Evolutionary conservation across 2,113 vertebrate genomes (phyloP), one percentile per base, ranked within the genome.

Genomic region (Oreochromis tanganicae): DNA sequence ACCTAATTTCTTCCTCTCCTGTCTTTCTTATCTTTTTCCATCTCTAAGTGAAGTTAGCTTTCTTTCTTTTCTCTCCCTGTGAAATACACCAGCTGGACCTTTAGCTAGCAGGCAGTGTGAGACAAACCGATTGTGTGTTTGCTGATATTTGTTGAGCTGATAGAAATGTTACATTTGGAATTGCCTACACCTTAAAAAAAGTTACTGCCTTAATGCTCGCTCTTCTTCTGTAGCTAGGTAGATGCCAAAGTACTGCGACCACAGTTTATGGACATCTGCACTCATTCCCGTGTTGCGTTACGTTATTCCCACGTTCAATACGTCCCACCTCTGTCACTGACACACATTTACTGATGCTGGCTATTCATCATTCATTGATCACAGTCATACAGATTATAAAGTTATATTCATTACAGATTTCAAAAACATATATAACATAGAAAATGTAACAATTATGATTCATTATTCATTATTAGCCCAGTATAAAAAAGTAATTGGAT

Each of bases 91-190:
- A 56, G 54, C 54, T 12, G 54, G n/a, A 13, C 54, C 54, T 24
- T 24, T 56, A 56, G 54, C 54, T 13, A 24, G 10, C n/a, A 24
- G 54, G 54, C 54, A 56, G 54, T 56, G 3, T 56, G 54, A 24
- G 21, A 24, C 54, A 11, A 24, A 0, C 5, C 13, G 10, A 56
- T 12, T 12, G 54, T 24, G 54, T 12, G 10, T 55, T 55, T 55
- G 10, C 54, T 24, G n/a, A 21, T 55, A 55, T 21, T 55, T 55
- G n/a, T 55, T 24, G n/a, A 55, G 10, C 43, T 13, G 12, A 46
- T 46, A 46, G 5, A 14, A 46, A 46, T 1, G 5, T 46, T 46
- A 46, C 54, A 55, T 24, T 55, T 55, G 0, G n/a, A 55, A 21
- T 55, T 21, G 21, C 10, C 54, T 55, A 55, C 3, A 6, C 10